Base-by-base conservation (phyloP, 2,113 vertebrate genomes). In the Psittacara wagleri region DNA sequence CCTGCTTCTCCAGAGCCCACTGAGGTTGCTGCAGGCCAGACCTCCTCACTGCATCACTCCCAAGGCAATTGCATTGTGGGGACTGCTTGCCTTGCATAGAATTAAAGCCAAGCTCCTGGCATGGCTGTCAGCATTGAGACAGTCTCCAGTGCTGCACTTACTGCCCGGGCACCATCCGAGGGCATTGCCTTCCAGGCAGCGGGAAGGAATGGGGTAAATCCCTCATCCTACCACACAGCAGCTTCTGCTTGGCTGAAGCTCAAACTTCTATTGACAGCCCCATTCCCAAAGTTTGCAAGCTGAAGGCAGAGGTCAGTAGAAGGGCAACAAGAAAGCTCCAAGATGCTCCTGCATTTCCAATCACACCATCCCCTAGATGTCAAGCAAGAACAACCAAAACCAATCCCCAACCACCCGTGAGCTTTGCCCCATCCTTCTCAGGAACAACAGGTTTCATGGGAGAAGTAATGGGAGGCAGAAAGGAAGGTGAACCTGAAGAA, bases 401-500 rank as follows among this genome's bases (percentile, higher is more conserved):
- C 39, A 7, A 28, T 0, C 4, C 33, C 12, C 31, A 29, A 2
- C 12, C 49, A 27, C 6, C 17, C 33, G 6, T 13, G 16, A 66
- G 37, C 4, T 28, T 68, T n/a, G 2, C 17, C 73, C 37, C 8
- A 15, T 61, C 20, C 51, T 67, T 25, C 62, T 61, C 51, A 31
- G 41, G 80, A 84, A 4, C 89, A 76, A 52, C 76, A 81, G 46
- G 33, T 76, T 88, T 84, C 72, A 66, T 46, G 73, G 44, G 64
- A 90, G 44, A 78, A 83, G 62, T 11, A 35, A 29, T 9, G 27
- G 67, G 76, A 54, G 29, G 82, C 83, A 94, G 92, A 82, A 86
- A 83, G 88, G 84, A 92, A 95, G 93, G 89, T 67, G 92, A 66
- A 94, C 52, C 69, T 17, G 29, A 79, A 90, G 90, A 91, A 79